phyloP scores from a whole-genome alignment of 2,113 vertebrate species.

The Meleagris gallopavo region DNA sequence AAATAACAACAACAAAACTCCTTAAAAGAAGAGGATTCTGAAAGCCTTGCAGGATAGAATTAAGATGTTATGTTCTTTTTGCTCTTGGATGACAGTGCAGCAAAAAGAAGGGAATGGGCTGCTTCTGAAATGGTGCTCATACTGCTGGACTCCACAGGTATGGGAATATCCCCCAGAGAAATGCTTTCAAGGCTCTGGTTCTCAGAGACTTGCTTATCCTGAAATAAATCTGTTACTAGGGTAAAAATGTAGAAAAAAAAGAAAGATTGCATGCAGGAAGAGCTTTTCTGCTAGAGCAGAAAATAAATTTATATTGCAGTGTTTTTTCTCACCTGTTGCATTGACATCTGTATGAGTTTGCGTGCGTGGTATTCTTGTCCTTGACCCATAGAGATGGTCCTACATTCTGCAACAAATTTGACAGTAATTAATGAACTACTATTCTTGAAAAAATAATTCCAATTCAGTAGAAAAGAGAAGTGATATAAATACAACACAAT shows the following conservation, averaged over 20 bases:
- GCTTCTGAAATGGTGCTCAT: neutral
- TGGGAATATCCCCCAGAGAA: neutral
- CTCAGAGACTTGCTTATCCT: neutral
- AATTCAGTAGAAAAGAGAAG: neutral
- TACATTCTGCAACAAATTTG: constrained; percentile 73
- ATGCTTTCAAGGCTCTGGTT: neutral
- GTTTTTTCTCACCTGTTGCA: constrained; percentile 69
- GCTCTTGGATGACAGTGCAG: neutral
- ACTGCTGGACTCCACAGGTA: neutral
- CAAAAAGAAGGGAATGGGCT: neutral
- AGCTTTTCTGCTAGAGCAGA: neutral
- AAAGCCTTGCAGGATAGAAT: neutral
- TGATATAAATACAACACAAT: neutral
- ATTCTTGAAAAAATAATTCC: neutral
- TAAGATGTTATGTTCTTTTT: neutral
- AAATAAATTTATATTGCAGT: neutral
- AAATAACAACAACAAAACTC: neutral
- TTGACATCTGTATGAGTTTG: constrained; percentile 76
- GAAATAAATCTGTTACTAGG: neutral
- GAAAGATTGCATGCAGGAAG: neutral
- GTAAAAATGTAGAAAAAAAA: neutral
- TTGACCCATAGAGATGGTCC: constrained; percentile 83
- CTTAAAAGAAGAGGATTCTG: neutral
- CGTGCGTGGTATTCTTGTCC: constrained; percentile 82
- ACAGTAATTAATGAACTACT: neutral